Conservation (phyloP, 2,797 vertebrate genomes). For the Takifugu ocellatus region DNA sequence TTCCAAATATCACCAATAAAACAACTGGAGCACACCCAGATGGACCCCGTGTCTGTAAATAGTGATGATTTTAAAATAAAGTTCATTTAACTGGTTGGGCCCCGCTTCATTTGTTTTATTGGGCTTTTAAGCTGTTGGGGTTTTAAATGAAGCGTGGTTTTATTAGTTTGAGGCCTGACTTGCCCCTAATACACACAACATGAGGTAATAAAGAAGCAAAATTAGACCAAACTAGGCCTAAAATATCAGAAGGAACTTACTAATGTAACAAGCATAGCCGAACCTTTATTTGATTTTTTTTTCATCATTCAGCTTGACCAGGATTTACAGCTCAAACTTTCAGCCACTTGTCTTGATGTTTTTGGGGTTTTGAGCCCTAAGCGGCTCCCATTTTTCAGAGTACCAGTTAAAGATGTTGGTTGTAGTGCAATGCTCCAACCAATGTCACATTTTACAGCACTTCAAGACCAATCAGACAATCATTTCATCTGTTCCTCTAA, state of each 20-base stretch:
- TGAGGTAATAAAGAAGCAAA: slow-evolving; percentile 34
- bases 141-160: slow-evolving; percentile 49
- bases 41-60: slow-evolving; percentile 29
- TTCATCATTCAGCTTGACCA: background rate
- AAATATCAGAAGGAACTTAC: background rate
- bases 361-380: too few relatives aligned
- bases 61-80: slow-evolving; percentile 48
- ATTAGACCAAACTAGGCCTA: slow-evolving; percentile 7
- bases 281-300: background rate
- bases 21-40: slow-evolving; percentile 15
- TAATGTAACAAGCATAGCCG: background rate
- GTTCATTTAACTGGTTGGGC: slow-evolving; percentile 32
- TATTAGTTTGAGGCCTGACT: slow-evolving; percentile 45
- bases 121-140: slow-evolving; percentile 52
- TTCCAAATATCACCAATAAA: background rate
- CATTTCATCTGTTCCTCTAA: too few relatives aligned
- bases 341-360: background rate
- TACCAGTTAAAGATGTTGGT: too few relatives aligned
- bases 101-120: slow-evolving; percentile 50
- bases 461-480: too few relatives aligned
- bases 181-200: slow-evolving; percentile 38
- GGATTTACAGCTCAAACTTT: background rate
- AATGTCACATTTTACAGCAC: too few relatives aligned
- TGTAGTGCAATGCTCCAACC: too few relatives aligned
- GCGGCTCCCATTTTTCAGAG: too few relatives aligned